Evolutionary conservation across 2,797 vertebrate genomes (phyloP), one percentile per base, ranked within the genome.

Genomic region (Centroberyx gerrardi): DNA sequence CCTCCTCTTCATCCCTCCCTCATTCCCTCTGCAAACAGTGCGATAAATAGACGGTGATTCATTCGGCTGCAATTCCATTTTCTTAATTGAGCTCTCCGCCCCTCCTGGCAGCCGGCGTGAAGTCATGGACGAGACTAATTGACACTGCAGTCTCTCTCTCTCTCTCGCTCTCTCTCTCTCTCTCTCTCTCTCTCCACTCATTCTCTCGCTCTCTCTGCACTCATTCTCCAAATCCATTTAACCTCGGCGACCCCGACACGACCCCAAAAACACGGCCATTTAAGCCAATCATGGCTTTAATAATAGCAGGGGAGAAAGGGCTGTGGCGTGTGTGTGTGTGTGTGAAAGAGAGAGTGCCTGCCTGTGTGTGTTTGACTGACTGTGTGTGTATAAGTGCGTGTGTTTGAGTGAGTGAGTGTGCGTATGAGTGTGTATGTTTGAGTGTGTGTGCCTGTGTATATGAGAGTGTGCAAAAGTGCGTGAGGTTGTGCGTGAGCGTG

Each of bases 71-170:
- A 15, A 51, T 29, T 58, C n/a, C 36, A 27, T 62, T 66, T 59
- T 46, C 31, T 1, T 66, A 38, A 69, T 2, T n/a, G 62, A 56
- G 14, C 27, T 67, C 49, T 44, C 13, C 52, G 36, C 14, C 42
- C 22, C 3, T 12, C 2, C 42, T 40, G 48, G 29, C 59, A 77
- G 62, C 17, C 17, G 0, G 3, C 31, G 40, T 44, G 58, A 31
- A 66, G 38, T 49, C 29, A 62, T 1, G 0, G 36, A 31, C 48
- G 55, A 66, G 31, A 52, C 46, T 74, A 71, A 80, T 38, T 59
- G 62, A 66, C 62, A 22, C 31, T n/a, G 48, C 69, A 68, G 62
- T 38, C 10, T 18, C 7, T 14, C 15, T 36, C 33, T 36, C 22
- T 22, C 22, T 22, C 22, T 22, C 22, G 1, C 22, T 22, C 22